phyloP scores from a whole-genome alignment of 2,113 vertebrate species.

The Dipodomys ordii region DNA sequence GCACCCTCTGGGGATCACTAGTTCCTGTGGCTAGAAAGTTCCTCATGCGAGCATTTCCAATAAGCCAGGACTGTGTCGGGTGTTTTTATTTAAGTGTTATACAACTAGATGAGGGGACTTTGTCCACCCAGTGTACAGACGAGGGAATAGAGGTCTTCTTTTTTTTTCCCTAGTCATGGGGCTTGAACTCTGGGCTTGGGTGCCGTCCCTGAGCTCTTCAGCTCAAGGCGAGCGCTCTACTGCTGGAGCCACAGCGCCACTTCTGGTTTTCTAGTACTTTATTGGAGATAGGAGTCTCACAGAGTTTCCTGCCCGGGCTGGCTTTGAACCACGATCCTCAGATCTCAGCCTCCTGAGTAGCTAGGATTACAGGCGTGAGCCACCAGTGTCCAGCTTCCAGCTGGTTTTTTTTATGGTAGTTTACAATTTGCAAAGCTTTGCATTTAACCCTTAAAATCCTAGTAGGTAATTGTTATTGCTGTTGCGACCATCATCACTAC shows the following conservation, averaged over 20 bases:
- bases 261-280: no score
- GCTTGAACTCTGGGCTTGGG: no score
- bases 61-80: background rate
- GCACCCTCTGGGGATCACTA: background rate
- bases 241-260: no score
- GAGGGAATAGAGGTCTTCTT: background rate
- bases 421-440: background rate
- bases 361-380: background rate
- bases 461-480: background rate
- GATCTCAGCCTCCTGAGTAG: background rate
- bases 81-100: background rate
- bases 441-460: background rate
- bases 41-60: background rate
- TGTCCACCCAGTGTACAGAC: background rate
- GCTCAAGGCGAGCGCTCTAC: no score
- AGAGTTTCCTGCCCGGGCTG: no score
- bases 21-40: conserved; percentile 31
- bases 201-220: no score
- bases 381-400: no score
- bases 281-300: no score
- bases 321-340: no score
- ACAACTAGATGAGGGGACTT: background rate
- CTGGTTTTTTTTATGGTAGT: background rate
- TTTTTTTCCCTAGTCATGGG: no score
- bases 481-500: background rate